A percentile compares a stretch with the other conserved stretches of the same genome.
These are phyloP conservation scores for Anastrepha obliqua DNA, from an alignment of 1,140 invertebrate genomes.

Conservation along the genomic window DNA sequence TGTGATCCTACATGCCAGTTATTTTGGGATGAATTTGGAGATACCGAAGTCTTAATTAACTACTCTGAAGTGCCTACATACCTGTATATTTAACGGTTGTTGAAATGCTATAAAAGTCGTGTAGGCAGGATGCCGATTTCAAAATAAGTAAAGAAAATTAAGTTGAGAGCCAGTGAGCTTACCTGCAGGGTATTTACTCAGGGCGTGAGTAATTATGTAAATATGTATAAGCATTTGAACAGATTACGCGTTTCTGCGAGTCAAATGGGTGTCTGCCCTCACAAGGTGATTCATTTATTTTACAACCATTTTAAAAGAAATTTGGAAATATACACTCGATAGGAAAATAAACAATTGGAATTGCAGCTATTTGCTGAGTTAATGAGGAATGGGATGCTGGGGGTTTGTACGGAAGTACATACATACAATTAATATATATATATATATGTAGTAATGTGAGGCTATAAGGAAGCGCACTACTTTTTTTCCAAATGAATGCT, in stretches of 20 bases:
- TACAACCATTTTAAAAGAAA: slow-evolving; percentile 17
- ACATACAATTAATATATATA: neutral
- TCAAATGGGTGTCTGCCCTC: neutral
- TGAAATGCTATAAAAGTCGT: too few relatives aligned
- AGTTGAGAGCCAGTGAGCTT: too few relatives aligned
- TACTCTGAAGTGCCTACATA: too few relatives aligned
- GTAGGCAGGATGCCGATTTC: too few relatives aligned
- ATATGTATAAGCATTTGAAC: neutral
- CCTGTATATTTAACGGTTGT: too few relatives aligned
- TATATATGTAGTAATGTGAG: neutral
- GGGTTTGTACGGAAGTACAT: neutral
- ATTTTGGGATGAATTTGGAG: too few relatives aligned
- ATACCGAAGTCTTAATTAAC: too few relatives aligned
- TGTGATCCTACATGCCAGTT: too few relatives aligned
- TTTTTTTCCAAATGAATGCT: neutral
- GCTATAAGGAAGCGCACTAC: neutral
- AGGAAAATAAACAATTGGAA: slow-evolving; percentile 18
- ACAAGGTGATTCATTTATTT: slow-evolving; percentile 1
- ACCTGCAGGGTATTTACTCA: neutral
- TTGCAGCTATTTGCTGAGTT: neutral
- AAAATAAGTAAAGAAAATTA: too few relatives aligned
- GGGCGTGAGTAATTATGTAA: neutral
- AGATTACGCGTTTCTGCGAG: neutral
- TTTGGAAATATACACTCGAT: slow-evolving; percentile 5
- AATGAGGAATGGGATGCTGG: neutral